Percentiles rank a stretch among this genome's conserved stretches.
Evolutionary conservation across 2,113 vertebrate species (phyloP).

Genomic region (Indicator maculatus): DNA sequence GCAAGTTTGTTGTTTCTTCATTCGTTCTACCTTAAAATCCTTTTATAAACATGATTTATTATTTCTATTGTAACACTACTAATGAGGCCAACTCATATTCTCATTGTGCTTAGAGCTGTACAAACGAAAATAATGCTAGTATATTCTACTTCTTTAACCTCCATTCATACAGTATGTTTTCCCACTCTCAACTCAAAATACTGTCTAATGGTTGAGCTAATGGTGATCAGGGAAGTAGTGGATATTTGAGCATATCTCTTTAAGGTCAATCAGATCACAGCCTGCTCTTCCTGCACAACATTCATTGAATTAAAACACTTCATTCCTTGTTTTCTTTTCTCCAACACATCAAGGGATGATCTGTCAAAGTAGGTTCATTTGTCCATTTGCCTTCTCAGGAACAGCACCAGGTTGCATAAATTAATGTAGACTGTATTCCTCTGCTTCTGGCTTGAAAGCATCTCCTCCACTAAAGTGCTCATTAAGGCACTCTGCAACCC

Average conservation of each 20-base stretch:
- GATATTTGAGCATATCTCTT: not conserved
- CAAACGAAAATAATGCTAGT: not conserved
- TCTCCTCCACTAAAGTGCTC: not conserved
- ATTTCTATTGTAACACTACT: not conserved
- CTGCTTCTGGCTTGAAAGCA: not conserved
- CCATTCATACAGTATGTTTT: not conserved
- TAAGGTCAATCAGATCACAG: not conserved
- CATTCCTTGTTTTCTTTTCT: not conserved
- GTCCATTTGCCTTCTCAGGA: not conserved
- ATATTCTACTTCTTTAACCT: not conserved
- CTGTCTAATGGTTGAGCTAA: not conserved
- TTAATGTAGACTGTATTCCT: not conserved
- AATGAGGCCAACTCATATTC: not conserved
- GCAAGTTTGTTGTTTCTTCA: slow-evolving; percentile 1
- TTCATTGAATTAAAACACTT: not conserved
- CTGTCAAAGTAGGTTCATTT: not conserved
- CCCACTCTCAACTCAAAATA: not conserved
- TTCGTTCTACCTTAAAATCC: slow-evolving; percentile 11
- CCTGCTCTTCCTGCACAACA: not conserved
- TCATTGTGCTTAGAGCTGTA: not conserved
- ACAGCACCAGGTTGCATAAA: not conserved
- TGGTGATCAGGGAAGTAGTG: not conserved
- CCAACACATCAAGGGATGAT: not conserved
- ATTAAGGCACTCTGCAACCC: not conserved
- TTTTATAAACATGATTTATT: not conserved